phyloP scores from a whole-genome alignment of 1,140 invertebrate species.

The Leptinotarsa undecemlineata region DNA sequence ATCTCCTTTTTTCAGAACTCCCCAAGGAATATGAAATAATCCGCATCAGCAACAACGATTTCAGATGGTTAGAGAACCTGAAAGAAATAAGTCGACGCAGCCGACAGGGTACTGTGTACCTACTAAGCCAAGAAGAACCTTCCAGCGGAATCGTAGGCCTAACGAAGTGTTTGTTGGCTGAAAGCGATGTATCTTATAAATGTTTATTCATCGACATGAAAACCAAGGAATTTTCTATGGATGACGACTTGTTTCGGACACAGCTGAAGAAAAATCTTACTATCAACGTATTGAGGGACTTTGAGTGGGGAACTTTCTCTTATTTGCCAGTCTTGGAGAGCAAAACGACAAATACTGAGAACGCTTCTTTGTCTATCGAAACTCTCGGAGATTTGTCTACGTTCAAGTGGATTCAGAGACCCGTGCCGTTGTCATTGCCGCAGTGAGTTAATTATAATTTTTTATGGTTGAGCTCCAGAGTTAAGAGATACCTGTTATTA shows the following conservation, averaged over 20 bases:
- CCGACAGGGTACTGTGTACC: conserved; percentile 65
- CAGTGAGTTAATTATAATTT: no score
- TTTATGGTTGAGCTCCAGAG: no score
- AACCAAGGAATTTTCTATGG: conserved; percentile 63
- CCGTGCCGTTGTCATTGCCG: conserved; percentile 32
- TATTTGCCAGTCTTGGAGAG: conserved; percentile 30
- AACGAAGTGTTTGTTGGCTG: conserved; percentile 83
- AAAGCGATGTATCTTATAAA: conserved; percentile 73
- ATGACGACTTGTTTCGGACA: conserved; percentile 64
- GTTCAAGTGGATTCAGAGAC: conserved; percentile 78
- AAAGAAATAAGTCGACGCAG: conserved; percentile 71
- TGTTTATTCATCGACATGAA: conserved; percentile 68
- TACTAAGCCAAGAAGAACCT: conserved; percentile 69
- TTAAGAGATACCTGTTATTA: no score
- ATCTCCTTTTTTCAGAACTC: conserved; percentile 46
- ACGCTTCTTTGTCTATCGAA: conserved; percentile 71
- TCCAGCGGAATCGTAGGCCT: conserved; percentile 81
- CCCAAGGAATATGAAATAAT: conserved; percentile 59
- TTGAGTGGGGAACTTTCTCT: conserved; percentile 67
- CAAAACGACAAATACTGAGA: conserved; percentile 48
- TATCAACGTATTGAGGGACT: conserved; percentile 67
- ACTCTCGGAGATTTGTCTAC: conserved; percentile 84
- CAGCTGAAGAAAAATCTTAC: conserved; percentile 65
- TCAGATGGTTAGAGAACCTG: conserved; percentile 79
- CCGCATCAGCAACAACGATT: conserved; percentile 67